Base-by-base conservation (phyloP, 2,113 vertebrate species). In the Tilapia sparmanii region DNA sequence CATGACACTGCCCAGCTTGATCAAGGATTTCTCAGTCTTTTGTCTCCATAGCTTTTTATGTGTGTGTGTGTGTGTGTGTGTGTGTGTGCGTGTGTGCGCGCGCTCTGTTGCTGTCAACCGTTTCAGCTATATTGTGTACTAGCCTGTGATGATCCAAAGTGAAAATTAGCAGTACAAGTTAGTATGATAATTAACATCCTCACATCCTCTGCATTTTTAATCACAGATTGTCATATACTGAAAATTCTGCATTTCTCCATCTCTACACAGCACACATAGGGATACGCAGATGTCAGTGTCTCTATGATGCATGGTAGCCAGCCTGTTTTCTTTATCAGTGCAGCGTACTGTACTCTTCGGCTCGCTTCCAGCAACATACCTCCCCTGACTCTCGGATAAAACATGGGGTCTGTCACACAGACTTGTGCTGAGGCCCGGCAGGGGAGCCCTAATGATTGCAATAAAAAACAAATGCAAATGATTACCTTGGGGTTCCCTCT, bases 381-480 rank as follows among this genome's bases (percentile, higher is more conserved):
- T 94, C 94, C 95, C 94, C 87, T 86, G 94, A 93, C 95, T 95
- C 93, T 76, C 52, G 66, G 92, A 95, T 96, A 95, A 96, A 95
- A 95, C 94, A 95, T 94, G 92, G 94, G 87, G 81, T 93, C 92
- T 95, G 95, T 96, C 95, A 95, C 91, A 89, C 88, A 81, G 93
- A 73, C 92, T 89, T 88, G 94, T 83, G 90, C 90, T 54, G 87
- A 87, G 92, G 90, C 90, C 93, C 93, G 42, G 87, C 92, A 93
- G 94, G 95, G 94, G 93, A 92, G 94, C 84, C 93, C 93, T 96
- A 96, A 96, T 96, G 95, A 95, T 92, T 73, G 94, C 95, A 94
- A 96, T 96, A 95, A 96, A 95, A 95, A 96, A 95, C 93, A 94
- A 95, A 96, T 96, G 95, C 95, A 95, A 96, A 96, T 95, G 92